phyloP scores from a whole-genome alignment of 2,888 invertebrate genomes.

The Pterostichus niger region DNA sequence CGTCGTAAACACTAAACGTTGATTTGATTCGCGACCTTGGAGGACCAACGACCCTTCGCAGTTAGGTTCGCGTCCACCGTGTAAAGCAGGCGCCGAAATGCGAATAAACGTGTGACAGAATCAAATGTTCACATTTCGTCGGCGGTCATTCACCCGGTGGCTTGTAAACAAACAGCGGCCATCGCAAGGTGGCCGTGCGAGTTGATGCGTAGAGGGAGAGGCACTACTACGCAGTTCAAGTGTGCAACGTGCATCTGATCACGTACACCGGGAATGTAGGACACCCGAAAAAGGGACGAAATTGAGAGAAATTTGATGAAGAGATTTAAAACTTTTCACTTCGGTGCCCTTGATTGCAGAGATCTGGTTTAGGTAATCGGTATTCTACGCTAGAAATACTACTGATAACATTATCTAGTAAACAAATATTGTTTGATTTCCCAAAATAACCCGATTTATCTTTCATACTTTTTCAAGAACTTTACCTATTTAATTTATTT shows the following conservation, averaged over 20 bases:
- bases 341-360: background rate
- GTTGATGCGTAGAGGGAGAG: background rate
- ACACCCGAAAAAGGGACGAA: constrained; percentile 13
- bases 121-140: constrained; percentile 41
- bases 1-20: constrained; percentile 36
- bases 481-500: background rate
- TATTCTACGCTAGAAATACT: constrained; percentile 19
- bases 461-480: background rate
- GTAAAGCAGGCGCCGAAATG: constrained; percentile 44
- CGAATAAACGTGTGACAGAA: constrained; percentile 54
- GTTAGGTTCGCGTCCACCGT: constrained; percentile 1
- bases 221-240: constrained; percentile 29
- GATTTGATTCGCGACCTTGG: constrained; percentile 48
- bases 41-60: constrained; percentile 50
- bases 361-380: background rate
- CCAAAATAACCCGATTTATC: background rate
- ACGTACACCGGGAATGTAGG: constrained; percentile 39
- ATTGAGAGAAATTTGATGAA: constrained; percentile 20
- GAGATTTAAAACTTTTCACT: background rate
- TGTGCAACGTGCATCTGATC: constrained; percentile 43
- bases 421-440: constrained; percentile 24
- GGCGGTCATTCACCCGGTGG: constrained; percentile 55
- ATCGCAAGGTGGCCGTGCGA: constrained; percentile 50
- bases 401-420: constrained; percentile 10
- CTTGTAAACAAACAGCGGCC: constrained; percentile 56